These are phyloP conservation scores for Pararge aegeria DNA, from an alignment of 1,140 invertebrate species.

Conservation along the genomic window DNA sequence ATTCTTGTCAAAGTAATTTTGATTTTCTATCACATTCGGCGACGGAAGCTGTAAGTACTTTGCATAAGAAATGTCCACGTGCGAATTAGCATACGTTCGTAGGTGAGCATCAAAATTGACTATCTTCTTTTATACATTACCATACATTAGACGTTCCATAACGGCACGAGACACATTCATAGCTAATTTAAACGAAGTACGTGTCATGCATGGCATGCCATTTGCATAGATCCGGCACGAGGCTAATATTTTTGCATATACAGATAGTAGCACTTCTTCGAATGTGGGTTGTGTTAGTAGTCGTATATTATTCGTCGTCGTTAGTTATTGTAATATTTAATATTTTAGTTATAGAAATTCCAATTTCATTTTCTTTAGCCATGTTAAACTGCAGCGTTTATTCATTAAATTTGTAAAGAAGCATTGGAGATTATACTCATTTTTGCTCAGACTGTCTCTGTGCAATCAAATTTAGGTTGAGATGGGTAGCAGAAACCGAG, in stretches of 20 bases:
- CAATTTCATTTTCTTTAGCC: no score
- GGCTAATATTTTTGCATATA: slow-evolving; percentile 75
- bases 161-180: slow-evolving; percentile 58
- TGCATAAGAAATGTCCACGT: slow-evolving; percentile 75
- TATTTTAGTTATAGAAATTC: no score
- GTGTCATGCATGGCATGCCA: slow-evolving; percentile 49
- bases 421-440: no score
- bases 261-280: slow-evolving; percentile 59
- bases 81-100: slow-evolving; percentile 63
- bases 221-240: slow-evolving; percentile 76
- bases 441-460: no score
- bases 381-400: no score
- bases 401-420: no score
- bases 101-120: slow-evolving; percentile 32
- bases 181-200: slow-evolving; percentile 38
- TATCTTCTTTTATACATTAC: slow-evolving; percentile 54
- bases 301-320: no score
- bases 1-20: background rate
- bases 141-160: slow-evolving; percentile 53
- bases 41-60: slow-evolving; percentile 37
- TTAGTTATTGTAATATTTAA: background rate
- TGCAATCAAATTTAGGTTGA: no score
- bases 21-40: background rate
- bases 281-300: slow-evolving; percentile 37
- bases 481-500: no score